Base-by-base conservation (phyloP, 2,888 invertebrate genomes). In the Melitaea athalia region DNA sequence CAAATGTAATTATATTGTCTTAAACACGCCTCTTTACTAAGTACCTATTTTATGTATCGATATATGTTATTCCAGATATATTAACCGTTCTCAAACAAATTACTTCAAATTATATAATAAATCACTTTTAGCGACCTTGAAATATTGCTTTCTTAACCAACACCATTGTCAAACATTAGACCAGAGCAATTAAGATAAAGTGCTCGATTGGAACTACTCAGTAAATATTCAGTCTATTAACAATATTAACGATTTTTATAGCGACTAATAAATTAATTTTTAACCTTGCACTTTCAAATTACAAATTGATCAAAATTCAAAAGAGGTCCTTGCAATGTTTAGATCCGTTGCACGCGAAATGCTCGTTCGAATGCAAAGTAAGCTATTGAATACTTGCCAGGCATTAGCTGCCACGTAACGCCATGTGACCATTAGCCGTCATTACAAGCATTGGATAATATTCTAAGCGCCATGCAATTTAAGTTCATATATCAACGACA, bases 371-470 rank as follows among this genome's bases (percentile, higher is more conserved):
- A 89, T 90, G 85, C 88, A 83, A 76, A 77, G 69, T 71, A 68
- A 71, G 69, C 67, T 50, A 67, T 72, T 91, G 90, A 86, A 81
- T 80, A 70, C 78, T 76, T 86, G 89, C 91, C 91, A 91, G 87
- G 82, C 78, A 76, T 79, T 78, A 77, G 80, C 73, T 79, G 82
- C 79, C 82, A 85, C 84, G 85, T 85, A 84, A 84, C 76, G 72
- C 79, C 85, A 85, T 85, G 85, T 85, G 86, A 84, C 80, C 82
- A 81, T 82, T 83, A 81, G 79, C 77, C 82, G 80, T 81, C 82
- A 81, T 85, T 83, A 87, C 85, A 86, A 86, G 86, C 85, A 86
- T 88, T 89, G 86, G 84, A 86, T 88, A 88, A 88, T n/a, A n/a
- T 72, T 69, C 67, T 77, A 77, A 79, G 77, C 78, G 78, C 78